Evolutionary conservation across 2,797 vertebrate species (phyloP), one percentile per base, ranked within the genome.

Genomic region (Chaunax sp.): DNA sequence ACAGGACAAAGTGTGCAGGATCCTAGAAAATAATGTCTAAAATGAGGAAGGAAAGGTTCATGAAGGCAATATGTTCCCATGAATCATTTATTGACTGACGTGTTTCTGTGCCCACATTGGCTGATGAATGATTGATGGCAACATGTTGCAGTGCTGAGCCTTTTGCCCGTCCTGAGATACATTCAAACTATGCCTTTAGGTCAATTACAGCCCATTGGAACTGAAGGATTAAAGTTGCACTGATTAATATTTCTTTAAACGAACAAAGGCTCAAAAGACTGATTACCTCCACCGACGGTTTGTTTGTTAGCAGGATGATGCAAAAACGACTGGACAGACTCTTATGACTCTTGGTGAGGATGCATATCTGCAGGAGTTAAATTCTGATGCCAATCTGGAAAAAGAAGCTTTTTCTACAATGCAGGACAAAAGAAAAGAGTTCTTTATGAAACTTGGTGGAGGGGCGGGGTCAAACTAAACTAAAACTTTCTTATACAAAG

Each of bases 41-140:
- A 80, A 85, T 65, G 20, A 33, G 71, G 35, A 22, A 51, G 53
- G 77, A 55, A 73, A 53, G 53, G 64, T 87, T 81, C 77, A 81
- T 62, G 77, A 66, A 78, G 81, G 80, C 83, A 90, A 85, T 86
- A 88, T 87, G 84, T 86, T 86, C 74, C 64, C 49, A 71, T 90
- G 78, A 91, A 90, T 89, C 64, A 86, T 91, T 90, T 38, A 90
- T 46, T 23, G 69, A 41, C 63, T 67, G 81, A 79, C 72, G 68
- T 74, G 72, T 80, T 72, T 80, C 77, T 40, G 77, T 75, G 85
- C 86, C 86, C 84, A 81, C 72, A 73, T 81, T 83, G 80, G 81
- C 77, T 74, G 77, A 84, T 84, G 66, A 90, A 87, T 86, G 86
- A 89, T 85, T 85, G 83, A 90, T 90, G 67, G 70, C 68, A 82